These are phyloP conservation scores for Cynaeus angustus DNA, from an alignment of 2,888 invertebrate genomes.

Conservation along the genomic window DNA sequence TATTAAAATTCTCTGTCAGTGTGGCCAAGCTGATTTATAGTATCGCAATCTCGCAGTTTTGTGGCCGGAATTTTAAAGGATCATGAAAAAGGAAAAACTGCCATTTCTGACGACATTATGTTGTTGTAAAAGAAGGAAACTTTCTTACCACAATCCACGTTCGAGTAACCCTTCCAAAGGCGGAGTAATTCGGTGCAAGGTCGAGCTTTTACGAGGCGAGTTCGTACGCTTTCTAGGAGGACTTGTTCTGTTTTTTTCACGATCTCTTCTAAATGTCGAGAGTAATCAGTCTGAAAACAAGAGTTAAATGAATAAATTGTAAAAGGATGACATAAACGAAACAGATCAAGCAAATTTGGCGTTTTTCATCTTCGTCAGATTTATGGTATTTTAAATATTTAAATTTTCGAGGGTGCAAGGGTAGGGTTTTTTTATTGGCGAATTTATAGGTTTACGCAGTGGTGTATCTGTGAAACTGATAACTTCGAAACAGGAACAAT, in stretches of 20 bases:
- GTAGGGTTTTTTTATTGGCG: constrained; percentile 21
- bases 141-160: constrained; percentile 56
- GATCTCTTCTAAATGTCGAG: constrained; percentile 83
- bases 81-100: constrained; percentile 28
- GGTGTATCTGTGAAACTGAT: background rate
- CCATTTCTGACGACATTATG: constrained; percentile 28
- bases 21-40: constrained; percentile 53
- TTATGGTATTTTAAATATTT: no score
- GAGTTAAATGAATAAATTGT: constrained; percentile 15
- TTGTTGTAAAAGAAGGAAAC: constrained; percentile 19
- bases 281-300: constrained; percentile 77
- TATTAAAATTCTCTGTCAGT: constrained; percentile 47
- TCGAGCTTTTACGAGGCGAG: constrained; percentile 64
- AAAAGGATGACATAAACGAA: background rate
- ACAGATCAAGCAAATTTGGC: no score
- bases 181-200: constrained; percentile 59
- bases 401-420: background rate
- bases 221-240: constrained; percentile 73
- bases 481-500: background rate
- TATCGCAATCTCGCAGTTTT: constrained; percentile 54
- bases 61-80: constrained; percentile 51
- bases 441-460: constrained; percentile 10
- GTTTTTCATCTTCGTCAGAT: no score
- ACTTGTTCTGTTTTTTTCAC: constrained; percentile 75
- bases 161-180: constrained; percentile 66